Base-by-base conservation (phyloP, 2,888 invertebrate genomes). In the Abrostola triplasia region DNA sequence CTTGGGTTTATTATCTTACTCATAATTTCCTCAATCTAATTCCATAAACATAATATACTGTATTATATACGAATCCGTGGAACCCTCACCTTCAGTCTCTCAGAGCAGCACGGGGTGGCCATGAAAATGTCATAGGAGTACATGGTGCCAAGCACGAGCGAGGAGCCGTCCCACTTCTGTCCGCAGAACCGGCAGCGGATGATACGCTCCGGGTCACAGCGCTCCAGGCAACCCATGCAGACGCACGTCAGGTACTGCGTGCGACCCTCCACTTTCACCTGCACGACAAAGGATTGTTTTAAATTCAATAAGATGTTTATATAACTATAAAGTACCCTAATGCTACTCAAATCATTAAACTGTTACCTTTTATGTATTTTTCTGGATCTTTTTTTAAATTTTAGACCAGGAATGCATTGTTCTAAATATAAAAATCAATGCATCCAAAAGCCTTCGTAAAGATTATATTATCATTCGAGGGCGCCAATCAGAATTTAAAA, bases 111-210 rank as follows among this genome's bases (percentile, higher is more conserved):
- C 13, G 99, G 98, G 94, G 97, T 98, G 69, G 99, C 98, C 88
- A 99, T 99, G 91, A 99, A 99, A 82, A 99, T 98, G 93, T 99
- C 99, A 88, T 99, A 99, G 67, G 98, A 98, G 95, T 99, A 99
- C 98, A 99, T 99, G 74, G 99, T 99, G 76, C 99, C 99, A 64
- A 99, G 96, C 64, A 99, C 98, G 70, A 99, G 96, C 57, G 98
- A 97, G 36, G 98, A 97, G 36, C 99, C 99, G 87, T 98, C 98
- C 98, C 98, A 99, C 80, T 97, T 97, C 82, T 96, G 96, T 54
- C 96, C 96, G 91, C 98, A 98, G 93, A 97, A 97, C 80, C 97
- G 96, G 95, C 98, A 98, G 81, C 96, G 96, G 76, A 98, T 97
- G 57, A 96, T 96, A 74, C 97, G 96, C 77, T 96, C 96, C 2